A percentile compares a stretch with the other conserved stretches of the same genome.
phyloP scores from a whole-genome alignment of 1,140 invertebrate genomes.

The Epicauta chinensis region DNA sequence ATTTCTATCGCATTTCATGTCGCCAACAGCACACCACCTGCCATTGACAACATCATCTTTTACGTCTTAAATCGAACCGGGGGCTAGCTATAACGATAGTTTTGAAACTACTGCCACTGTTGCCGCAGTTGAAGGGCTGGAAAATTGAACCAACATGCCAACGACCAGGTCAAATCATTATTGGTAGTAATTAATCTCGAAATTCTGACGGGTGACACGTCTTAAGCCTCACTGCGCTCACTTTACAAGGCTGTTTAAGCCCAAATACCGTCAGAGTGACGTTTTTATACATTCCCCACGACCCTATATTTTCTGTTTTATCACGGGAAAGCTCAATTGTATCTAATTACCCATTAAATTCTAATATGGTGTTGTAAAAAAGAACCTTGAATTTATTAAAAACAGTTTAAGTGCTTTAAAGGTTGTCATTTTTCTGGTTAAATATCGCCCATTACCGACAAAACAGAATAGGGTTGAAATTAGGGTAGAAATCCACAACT shows the following conservation, averaged over 20 bases:
- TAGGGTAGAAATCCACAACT: too few species aligned
- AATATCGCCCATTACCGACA: too few species aligned
- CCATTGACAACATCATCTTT: constrained; percentile 28
- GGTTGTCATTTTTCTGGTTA: too few species aligned
- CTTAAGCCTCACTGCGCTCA: background rate
- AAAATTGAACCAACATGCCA: background rate
- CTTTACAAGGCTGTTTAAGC: background rate
- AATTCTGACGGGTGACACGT: background rate
- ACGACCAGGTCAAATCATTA: background rate
- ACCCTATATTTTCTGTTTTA: too few species aligned
- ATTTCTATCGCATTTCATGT: constrained; percentile 27
- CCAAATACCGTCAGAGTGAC: too few species aligned
- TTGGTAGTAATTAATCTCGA: background rate
- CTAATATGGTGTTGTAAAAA: too few species aligned
- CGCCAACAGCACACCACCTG: constrained; percentile 24
- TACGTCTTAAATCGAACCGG: constrained; percentile 26
- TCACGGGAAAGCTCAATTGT: too few species aligned
- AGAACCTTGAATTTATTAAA: too few species aligned
- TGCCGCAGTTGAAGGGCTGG: constrained; percentile 1
- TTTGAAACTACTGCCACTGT: background rate
- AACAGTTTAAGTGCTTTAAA: too few species aligned
- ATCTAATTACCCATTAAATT: too few species aligned
- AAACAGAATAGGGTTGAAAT: too few species aligned
- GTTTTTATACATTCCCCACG: too few species aligned
- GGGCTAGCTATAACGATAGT: background rate